phyloP scores from a whole-genome alignment of 2,888 invertebrate species.

The Camptogramma bilineatum region DNA sequence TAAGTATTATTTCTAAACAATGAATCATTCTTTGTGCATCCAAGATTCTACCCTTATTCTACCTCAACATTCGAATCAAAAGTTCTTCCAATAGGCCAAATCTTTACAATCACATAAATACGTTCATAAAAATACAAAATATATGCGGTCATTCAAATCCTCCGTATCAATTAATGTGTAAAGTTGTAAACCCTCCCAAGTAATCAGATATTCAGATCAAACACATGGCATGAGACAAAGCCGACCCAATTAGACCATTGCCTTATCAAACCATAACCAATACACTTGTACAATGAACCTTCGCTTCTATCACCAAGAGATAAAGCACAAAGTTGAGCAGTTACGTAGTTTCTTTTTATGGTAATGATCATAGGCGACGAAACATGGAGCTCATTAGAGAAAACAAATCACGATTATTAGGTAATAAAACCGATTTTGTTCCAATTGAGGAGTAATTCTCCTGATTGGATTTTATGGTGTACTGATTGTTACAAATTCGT shows the following conservation, averaged over 20 bases:
- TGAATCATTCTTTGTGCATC: too few relatives aligned
- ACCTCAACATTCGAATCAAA: neutral
- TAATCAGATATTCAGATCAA: constrained; percentile 35
- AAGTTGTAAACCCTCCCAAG: constrained; percentile 26
- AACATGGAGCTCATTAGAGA: constrained; percentile 74
- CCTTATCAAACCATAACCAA: constrained; percentile 63
- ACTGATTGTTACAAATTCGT: constrained; percentile 82
- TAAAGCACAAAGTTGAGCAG: constrained; percentile 45
- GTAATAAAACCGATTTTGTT: constrained; percentile 74
- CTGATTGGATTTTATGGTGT: constrained; percentile 73
- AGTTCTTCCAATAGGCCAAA: neutral
- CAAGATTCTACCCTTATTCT: too few relatives aligned
- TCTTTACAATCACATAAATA: neutral
- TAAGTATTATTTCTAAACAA: too few relatives aligned
- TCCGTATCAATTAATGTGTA: constrained; percentile 30
- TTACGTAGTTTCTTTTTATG: constrained; percentile 12
- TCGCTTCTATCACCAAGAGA: constrained; percentile 14
- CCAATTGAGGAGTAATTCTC: constrained; percentile 72
- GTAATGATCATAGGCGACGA: constrained; percentile 60
- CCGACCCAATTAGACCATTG: constrained; percentile 73
- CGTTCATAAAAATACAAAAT: constrained; percentile 1
- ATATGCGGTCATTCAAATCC: constrained; percentile 4
- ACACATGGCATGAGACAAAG: constrained; percentile 55
- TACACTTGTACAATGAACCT: constrained; percentile 7
- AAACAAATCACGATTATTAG: constrained; percentile 84